These are phyloP conservation scores for Labroides dimidiatus DNA, from an alignment of 2,797 vertebrate genomes.

Conservation along the genomic window DNA sequence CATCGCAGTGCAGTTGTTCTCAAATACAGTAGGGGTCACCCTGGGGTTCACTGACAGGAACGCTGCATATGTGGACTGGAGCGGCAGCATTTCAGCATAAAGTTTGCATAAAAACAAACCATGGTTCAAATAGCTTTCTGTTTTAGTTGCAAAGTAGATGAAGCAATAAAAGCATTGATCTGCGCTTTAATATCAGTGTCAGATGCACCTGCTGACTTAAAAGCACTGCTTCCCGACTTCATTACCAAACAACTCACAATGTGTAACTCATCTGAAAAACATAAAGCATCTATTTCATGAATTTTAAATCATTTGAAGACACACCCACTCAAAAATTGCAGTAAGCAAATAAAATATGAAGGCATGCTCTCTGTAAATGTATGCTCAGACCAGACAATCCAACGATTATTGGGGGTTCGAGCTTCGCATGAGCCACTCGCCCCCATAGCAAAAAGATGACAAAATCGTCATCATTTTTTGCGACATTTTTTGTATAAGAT, in stretches of 20 bases:
- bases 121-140: neutral
- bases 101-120: neutral
- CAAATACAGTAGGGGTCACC: slow-evolving; percentile 50
- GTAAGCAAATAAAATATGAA: neutral
- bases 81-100: neutral
- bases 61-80: neutral
- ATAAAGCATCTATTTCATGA: neutral
- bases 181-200: neutral
- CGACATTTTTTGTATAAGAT: slow-evolving; percentile 12
- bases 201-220: neutral
- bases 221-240: neutral
- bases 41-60: slow-evolving; percentile 23
- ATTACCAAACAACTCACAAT: neutral
- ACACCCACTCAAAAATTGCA: neutral
- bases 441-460: too few species aligned
- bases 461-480: neutral
- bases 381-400: neutral
- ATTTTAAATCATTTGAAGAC: neutral
- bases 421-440: too few species aligned
- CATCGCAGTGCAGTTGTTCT: slow-evolving; percentile 22
- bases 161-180: neutral
- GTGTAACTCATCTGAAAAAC: neutral
- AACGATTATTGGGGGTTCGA: too few species aligned
- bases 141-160: neutral
- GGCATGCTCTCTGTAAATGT: neutral